A percentile compares a stretch with the other conserved stretches of the same genome.
phyloP scores from a whole-genome alignment of 2,888 invertebrate genomes.

The Nomada goodeniana region DNA sequence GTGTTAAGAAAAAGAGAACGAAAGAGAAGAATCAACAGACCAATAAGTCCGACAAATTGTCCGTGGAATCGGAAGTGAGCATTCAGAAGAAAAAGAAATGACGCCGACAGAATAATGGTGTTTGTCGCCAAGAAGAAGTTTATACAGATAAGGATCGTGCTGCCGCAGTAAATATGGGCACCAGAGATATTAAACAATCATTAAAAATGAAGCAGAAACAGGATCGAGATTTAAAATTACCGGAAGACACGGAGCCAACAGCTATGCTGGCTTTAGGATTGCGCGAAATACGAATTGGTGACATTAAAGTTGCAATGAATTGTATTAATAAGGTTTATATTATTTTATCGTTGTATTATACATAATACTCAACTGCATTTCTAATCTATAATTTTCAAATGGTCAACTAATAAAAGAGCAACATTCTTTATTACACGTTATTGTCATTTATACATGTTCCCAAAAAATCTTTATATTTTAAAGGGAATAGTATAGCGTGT shows the following conservation, averaged over 20 bases:
- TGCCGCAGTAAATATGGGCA: conserved; percentile 94
- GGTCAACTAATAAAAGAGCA: background rate
- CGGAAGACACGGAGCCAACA: conserved; percentile 92
- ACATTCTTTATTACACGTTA: no score
- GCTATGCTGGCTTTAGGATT: conserved; percentile 91
- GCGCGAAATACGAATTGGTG: conserved; percentile 91
- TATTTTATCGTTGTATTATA: background rate
- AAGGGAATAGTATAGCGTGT: background rate
- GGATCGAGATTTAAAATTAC: conserved; percentile 90
- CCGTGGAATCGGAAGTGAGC: conserved; percentile 76
- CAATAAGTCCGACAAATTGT: conserved; percentile 38
- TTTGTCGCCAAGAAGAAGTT: conserved; percentile 87
- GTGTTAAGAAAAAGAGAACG: conserved; percentile 41
- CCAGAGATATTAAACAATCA: conserved; percentile 94
- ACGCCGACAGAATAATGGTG: conserved; percentile 74
- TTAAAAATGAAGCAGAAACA: conserved; percentile 92
- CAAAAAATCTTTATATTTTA: background rate
- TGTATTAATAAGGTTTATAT: conserved; percentile 92
- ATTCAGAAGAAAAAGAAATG: conserved; percentile 80
- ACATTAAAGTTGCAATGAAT: conserved; percentile 89
- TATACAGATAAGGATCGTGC: conserved; percentile 97
- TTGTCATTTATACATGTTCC: background rate
- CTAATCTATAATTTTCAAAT: background rate
- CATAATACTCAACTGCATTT: background rate
- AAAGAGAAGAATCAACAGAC: conserved; percentile 42